Base-by-base conservation (phyloP, 2,888 invertebrate species). In the Cosmia trapezina region DNA sequence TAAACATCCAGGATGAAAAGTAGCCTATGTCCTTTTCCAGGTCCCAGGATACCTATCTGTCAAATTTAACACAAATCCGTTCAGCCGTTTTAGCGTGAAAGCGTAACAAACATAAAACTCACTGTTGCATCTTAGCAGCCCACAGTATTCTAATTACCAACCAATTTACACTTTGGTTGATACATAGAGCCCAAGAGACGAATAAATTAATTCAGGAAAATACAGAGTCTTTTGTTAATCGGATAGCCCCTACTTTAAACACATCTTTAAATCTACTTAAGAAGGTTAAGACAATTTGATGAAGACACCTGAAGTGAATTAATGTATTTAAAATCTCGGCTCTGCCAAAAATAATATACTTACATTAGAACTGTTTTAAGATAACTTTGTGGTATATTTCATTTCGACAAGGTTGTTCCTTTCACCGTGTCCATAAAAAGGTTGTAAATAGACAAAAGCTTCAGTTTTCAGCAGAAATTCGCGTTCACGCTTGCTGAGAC, bases 371-470 rank as follows among this genome's bases (percentile, higher is more conserved):
- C 19, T 70, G 54, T 68, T 72, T 56, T 61, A 63, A 53, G 60
- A 19, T 65, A 70, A 63, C 43, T 60, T 66, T 33, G 61, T 61
- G 73, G 70, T 70, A 76, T 37, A 73, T 74, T 75, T 75, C 60
- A 80, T 81, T 81, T 81, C 68, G 65, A 71, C 74, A 75, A 79
- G 60, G 57, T 77, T 69, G 57, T 75, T 76, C 54, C 66, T 70
- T 78, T 66, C 71, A 71, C 64, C 11, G 33, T 57, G 17, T 56
- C 68, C 56, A 84, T 84, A 84, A 86, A 84, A 84, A 67, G 33
- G 61, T 60, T 73, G 69, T 80, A 75, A 82, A 83, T 77, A 81
- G 68, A 56, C 64, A 49, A 75, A 83, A 65, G 69, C 76, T 70
- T 80, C 70, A 70, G 77, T 76, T 80, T 67, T 43, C 75, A 68